These are phyloP conservation scores for Haemorhous mexicanus DNA, from an alignment of 2,113 vertebrate genomes.

Conservation along the genomic window DNA sequence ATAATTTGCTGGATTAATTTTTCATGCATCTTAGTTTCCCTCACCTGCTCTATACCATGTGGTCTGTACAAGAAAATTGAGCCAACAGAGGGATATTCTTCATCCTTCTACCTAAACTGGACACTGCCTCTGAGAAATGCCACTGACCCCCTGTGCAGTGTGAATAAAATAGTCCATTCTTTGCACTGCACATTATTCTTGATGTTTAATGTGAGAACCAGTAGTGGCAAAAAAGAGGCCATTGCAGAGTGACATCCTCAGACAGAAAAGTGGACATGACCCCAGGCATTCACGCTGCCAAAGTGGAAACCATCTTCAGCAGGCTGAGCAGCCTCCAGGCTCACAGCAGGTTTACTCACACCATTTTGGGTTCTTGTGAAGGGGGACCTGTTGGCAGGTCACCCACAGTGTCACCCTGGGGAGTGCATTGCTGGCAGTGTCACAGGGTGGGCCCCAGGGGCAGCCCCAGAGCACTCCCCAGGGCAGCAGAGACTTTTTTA, in stretches of 20 bases:
- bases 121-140: not conserved
- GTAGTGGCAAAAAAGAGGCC: not conserved
- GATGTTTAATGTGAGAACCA: not conserved
- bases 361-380: not conserved
- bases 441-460: too few species aligned
- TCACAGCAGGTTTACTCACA: not conserved
- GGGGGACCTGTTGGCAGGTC: accelerated
- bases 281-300: not conserved
- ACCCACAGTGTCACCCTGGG: not conserved
- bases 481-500: not conserved
- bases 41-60: not conserved
- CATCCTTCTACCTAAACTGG: not conserved
- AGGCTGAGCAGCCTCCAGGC: not conserved
- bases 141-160: not conserved
- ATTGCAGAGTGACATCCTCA: not conserved
- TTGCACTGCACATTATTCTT: not conserved
- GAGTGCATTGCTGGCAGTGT: not conserved
- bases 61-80: not conserved
- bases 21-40: not conserved
- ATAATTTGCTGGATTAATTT: not conserved
- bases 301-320: not conserved
- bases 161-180: not conserved
- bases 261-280: not conserved
- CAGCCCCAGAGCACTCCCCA: not conserved
- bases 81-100: not conserved